Conservation (phyloP, 2,113 vertebrate genomes). For the Taxidea taxus region DNA sequence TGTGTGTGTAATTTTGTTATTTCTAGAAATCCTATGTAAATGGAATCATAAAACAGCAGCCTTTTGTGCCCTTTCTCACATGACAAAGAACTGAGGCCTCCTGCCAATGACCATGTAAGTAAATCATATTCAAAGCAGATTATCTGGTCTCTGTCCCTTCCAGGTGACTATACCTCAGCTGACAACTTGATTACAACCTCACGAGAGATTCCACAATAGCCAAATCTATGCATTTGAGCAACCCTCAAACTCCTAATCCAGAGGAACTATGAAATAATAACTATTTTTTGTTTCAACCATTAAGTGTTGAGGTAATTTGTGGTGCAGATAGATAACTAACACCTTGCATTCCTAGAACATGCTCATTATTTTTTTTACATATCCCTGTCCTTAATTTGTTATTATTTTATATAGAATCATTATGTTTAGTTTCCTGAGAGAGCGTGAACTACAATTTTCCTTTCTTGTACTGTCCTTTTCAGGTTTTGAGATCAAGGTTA, state of each 20-base stretch:
- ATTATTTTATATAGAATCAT: slow-evolving; percentile 18
- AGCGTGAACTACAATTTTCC: background rate
- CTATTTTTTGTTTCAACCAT: background rate
- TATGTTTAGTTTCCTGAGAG: background rate
- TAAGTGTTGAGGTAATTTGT: background rate
- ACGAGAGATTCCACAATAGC: background rate
- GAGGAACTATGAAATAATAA: background rate
- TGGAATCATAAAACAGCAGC: background rate
- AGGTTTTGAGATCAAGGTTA: background rate
- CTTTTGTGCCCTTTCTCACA: background rate
- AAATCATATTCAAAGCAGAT: background rate
- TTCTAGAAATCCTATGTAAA: slow-evolving; percentile 29
- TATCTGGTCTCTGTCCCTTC: background rate
- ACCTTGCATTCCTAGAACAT: background rate
- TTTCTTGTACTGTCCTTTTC: background rate
- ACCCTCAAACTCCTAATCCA: background rate
- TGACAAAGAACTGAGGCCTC: background rate
- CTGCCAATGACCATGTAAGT: background rate
- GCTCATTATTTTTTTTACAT: background rate
- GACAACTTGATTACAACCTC: background rate
- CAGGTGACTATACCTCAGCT: background rate
- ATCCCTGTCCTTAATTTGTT: background rate
- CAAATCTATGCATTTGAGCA: background rate
- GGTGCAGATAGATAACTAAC: background rate
- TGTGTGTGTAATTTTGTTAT: background rate